Conservation (phyloP, 2,113 vertebrate genomes). For the Propithecus coquereli region DNA sequence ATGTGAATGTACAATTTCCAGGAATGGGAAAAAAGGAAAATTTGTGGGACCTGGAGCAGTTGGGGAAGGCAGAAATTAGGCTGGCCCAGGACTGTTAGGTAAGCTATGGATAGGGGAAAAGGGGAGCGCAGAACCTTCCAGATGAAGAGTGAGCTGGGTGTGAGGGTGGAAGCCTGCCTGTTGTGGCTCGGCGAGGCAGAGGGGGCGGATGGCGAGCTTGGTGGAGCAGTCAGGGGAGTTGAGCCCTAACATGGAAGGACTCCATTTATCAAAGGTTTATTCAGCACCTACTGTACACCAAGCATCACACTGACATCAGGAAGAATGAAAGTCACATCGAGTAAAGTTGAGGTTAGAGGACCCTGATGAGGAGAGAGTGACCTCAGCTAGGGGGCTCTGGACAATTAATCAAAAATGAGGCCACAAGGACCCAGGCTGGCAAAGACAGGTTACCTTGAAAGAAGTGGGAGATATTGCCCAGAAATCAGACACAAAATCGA, state of each 20-base stretch:
- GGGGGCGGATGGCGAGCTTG: accelerated
- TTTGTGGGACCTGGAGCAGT: accelerated
- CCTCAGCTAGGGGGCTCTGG: neutral
- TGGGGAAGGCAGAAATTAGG: neutral
- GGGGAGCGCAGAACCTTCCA: accelerated
- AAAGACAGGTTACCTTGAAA: neutral
- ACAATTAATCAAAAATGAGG: neutral
- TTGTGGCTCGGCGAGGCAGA: neutral
- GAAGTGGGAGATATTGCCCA: neutral
- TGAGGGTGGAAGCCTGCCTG: too few relatives aligned
- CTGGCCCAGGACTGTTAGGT: neutral
- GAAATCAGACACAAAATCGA: neutral
- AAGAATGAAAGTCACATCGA: neutral
- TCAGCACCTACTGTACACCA: too few relatives aligned
- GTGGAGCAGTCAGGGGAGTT: neutral
- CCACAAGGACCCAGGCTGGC: neutral
- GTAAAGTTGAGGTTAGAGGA: neutral
- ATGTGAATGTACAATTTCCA: neutral
- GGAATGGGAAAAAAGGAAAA: neutral
- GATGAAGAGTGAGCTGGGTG: neutral
- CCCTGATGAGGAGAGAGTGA: neutral
- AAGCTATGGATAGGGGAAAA: neutral
- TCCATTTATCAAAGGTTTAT: neutral
- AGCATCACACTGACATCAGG: neutral
- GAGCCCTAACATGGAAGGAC: neutral